Evolutionary conservation across 2,888 invertebrate species (phyloP), one percentile per base, ranked within the genome.

Genomic region (Drosophila peninsularis): DNA sequence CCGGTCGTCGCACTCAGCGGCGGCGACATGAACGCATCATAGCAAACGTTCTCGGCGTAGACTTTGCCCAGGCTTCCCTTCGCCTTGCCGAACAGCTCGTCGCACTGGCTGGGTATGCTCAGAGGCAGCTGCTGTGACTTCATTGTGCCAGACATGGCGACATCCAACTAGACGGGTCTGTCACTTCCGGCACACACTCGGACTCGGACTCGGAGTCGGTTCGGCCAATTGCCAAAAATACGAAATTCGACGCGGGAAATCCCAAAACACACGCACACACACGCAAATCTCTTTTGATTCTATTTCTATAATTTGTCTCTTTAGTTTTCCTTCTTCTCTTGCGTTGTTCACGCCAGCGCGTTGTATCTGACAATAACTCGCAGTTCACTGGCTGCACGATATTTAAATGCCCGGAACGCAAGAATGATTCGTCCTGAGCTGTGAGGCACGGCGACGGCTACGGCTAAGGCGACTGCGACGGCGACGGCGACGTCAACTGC

Each of bases 281-380:
- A 45, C 49, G 56, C 36, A 44, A 30, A 30, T 47, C 27, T 30
- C 45, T 60, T 1, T 32, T 13, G 30, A 13, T 32, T 64, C 64
- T 66, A 63, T 66, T 60, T 60, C 41, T 45, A 37, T 61, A 61
- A 32, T 45, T 50, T 52, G 39, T 32, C 30, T 14, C 14, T 14
- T 19, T 50, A 53, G 24, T 53, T 47, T 17, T 19, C 19, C 24
- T n/a, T 17, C 11, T 19, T 37, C 7, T 14, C 36, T 19, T 41
- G 81, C 73, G 90, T 78, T 91, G 91, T 90, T 90, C 80, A 90
- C 90, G 88, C 87, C 89, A 91, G 90, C 85, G 88, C 91, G 88
- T 86, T 86, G 88, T 71, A 76, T 81, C 87, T 89, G 89, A 84
- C 88, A 91, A 91, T 91, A 91, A 91, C 86, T 86, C 83, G 81